Evolutionary conservation across 2,888 invertebrate species (phyloP).

Genomic region (Drosophila yooni): DNA sequence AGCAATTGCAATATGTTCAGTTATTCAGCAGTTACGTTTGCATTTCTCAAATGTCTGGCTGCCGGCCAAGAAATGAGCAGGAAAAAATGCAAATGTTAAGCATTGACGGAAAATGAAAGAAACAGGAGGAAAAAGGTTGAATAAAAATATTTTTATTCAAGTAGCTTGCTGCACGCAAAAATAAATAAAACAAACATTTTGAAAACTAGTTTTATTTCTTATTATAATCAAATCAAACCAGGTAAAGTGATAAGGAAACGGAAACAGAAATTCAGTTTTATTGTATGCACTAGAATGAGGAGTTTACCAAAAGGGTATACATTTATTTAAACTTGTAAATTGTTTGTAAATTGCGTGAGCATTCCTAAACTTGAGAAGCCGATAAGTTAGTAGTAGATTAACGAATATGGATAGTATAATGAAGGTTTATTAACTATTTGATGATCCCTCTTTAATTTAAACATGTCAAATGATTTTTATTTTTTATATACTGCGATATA

Average conservation of each 20-base stretch:
- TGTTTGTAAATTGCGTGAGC: background rate
- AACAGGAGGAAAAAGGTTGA: background rate
- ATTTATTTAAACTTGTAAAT: background rate
- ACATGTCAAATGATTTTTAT: background rate
- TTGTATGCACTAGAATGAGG: too few species aligned
- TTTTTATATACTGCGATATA: background rate
- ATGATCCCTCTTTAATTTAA: background rate
- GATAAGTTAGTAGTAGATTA: background rate
- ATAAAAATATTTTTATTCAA: background rate
- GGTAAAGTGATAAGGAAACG: background rate
- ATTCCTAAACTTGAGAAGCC: background rate
- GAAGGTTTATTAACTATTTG: background rate
- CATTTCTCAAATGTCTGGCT: background rate
- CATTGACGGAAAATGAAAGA: background rate
- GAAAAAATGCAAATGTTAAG: conserved; percentile 9
- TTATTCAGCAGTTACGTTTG: conserved; percentile 17
- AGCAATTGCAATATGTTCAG: conserved; percentile 52
- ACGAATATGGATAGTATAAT: background rate
- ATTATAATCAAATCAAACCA: background rate
- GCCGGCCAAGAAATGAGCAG: conserved; percentile 10
- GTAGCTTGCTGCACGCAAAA: background rate
- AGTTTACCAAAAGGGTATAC: background rate
- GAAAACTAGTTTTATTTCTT: background rate
- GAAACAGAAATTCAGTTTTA: background rate
- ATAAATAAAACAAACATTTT: background rate